Evolutionary conservation across 2,888 invertebrate genomes (phyloP), one percentile per base, ranked within the genome.

Genomic region (Himalopsyche japonica): DNA sequence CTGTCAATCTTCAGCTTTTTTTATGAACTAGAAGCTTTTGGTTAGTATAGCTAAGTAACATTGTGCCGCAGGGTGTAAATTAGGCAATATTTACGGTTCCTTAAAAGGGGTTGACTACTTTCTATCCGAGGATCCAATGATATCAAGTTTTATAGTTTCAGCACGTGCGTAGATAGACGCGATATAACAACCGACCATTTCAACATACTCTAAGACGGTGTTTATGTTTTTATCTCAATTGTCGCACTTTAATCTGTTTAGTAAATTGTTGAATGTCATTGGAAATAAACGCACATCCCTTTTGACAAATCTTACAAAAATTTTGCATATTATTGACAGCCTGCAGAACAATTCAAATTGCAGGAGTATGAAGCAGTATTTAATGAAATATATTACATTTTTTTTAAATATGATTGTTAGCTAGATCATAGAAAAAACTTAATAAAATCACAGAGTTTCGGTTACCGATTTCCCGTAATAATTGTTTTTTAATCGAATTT

Each of bases 41-140:
- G 70, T 70, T 70, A 70, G 70, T 27, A 70, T 70, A 70, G 30
- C 70, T 70, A 70, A 70, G 27, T 70, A 70, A 70, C 70, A 15
- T 20, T 70, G 30, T 77, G 77, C 77, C 77, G 34, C 15, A 77
- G 43, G 77, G 77, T 43, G 34, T 77, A 43, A 37, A 77, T 77
- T 77, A 77, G 77, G 37, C 34, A 37, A 77, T 77, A 37, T 77
- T 77, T 77, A 77, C 43, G 77, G 77, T 77, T 77, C 77, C 43
- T 77, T 77, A 37, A 77, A 77, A 77, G 34, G 77, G 77, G 77
- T 77, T 37, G 43, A 37, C 77, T 70, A 70, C 70, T 77, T 37
- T 43, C 77, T 34, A 34, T 34, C 77, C 34, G 34, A 77, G 37
- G 18, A 77, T 77, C 37, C 34, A 43, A 37, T 43, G 77, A 37